Conservation (phyloP, 2,888 invertebrate species). For the Sabellastarte sp. region DNA sequence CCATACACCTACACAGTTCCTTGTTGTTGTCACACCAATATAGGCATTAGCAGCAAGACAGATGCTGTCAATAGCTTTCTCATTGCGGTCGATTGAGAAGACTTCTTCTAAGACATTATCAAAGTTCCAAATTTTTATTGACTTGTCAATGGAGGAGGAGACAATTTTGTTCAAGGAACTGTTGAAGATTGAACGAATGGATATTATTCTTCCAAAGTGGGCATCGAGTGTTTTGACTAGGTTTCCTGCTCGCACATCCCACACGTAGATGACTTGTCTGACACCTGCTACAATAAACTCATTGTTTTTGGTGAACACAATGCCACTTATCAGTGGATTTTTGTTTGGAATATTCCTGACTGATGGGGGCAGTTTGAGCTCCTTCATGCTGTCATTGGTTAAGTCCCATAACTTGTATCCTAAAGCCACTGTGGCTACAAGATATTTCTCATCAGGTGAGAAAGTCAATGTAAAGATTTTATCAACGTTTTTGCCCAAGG, state of each 20-base stretch:
- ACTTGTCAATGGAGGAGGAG: constrained; percentile 94
- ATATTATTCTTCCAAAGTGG: constrained; percentile 94
- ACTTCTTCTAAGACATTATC: constrained; percentile 98
- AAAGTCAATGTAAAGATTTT: constrained; percentile 67
- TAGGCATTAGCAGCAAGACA: constrained; percentile 67
- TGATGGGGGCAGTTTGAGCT: constrained; percentile 63
- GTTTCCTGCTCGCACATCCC: constrained; percentile 73
- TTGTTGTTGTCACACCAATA: constrained; percentile 81
- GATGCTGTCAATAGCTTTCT: constrained; percentile 89
- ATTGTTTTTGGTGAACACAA: constrained; percentile 85
- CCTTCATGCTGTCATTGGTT: constrained; percentile 42
- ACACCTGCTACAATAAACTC: constrained; percentile 95
- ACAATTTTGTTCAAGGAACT: constrained; percentile 72
- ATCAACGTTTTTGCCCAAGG: constrained; percentile 50
- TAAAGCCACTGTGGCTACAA: constrained; percentile 68
- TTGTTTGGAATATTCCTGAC: constrained; percentile 90
- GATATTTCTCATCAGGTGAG: constrained; percentile 76
- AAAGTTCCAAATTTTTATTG: constrained; percentile 98
- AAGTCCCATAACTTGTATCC: constrained; percentile 61
- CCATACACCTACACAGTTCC: constrained; percentile 95
- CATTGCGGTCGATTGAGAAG: constrained; percentile 78
- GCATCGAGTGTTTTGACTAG: constrained; percentile 91
- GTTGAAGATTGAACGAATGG: constrained; percentile 81
- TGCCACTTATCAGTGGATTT: constrained; percentile 79
- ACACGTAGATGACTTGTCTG: constrained; percentile 88